Conservation (phyloP, 92 coral and sea anemone genomes). For the Palythoa grandis region DNA sequence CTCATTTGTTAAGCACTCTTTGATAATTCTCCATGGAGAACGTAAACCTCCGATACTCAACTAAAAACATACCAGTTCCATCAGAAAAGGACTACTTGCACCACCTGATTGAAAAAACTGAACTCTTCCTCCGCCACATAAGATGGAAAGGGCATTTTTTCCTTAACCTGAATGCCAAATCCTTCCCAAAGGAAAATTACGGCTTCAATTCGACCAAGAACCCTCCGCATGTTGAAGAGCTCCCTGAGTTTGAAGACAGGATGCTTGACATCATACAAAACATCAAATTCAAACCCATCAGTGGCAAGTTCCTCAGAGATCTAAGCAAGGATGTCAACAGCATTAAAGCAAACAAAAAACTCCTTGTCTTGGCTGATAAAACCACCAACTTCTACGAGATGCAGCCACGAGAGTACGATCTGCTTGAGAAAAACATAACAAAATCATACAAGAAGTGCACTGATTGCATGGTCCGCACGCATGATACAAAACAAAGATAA, state of each 20-base stretch:
- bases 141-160: background rate
- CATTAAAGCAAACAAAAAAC: background rate
- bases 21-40: background rate
- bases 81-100: background rate
- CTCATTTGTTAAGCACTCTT: background rate
- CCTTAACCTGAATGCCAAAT: background rate
- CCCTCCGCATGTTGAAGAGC: constrained; percentile 11
- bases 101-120: background rate
- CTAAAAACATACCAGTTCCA: background rate
- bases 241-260: background rate
- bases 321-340: background rate
- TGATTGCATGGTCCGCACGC: background rate
- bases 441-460: constrained; percentile 16
- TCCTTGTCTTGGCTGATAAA: background rate
- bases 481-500: background rate
- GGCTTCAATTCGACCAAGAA: constrained; percentile 19
- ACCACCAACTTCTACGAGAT: background rate
- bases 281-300: constrained; percentile 12
- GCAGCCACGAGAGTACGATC: background rate
- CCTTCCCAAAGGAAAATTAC: background rate
- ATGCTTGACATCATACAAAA: background rate
- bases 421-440: background rate
- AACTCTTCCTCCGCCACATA: background rate
- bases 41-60: background rate
- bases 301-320: background rate